These are phyloP conservation scores for Atractosteus spatula DNA, from an alignment of 2,113 vertebrate species.

Conservation along the genomic window DNA sequence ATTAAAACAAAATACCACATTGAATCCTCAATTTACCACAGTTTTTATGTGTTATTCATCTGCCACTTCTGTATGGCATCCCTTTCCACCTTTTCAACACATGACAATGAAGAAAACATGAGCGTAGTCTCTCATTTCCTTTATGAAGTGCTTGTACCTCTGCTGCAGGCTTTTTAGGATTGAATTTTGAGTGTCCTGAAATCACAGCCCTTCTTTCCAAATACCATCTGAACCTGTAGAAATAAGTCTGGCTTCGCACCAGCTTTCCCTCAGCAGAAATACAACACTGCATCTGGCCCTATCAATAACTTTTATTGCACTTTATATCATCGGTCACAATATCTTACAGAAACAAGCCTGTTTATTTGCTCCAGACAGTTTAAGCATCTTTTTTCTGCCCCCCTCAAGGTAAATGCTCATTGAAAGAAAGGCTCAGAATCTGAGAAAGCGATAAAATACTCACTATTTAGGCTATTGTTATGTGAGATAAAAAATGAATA, in stretches of 20 bases:
- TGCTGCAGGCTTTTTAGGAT: background rate
- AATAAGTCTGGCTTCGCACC: conserved; percentile 12
- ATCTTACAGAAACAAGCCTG: background rate
- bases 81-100: no score
- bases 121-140: no score
- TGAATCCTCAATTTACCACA: no score
- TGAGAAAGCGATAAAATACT: conserved; percentile 19
- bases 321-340: conserved; percentile 16
- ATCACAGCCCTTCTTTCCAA: background rate
- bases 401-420: conserved; percentile 18
- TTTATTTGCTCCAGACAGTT: conserved; percentile 11
- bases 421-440: background rate
- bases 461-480: conserved; percentile 5
- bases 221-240: background rate
- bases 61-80: no score
- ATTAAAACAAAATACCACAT: no score
- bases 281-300: conserved; percentile 5
- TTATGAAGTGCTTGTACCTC: no score
- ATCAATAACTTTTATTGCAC: conserved; percentile 22
- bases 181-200: background rate
- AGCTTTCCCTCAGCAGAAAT: background rate
- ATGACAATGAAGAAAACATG: no score
- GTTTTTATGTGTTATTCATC: no score
- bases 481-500: background rate
- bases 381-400: conserved; percentile 11